phyloP scores from a whole-genome alignment of 2,888 invertebrate species.

The Oligia strigilis region DNA sequence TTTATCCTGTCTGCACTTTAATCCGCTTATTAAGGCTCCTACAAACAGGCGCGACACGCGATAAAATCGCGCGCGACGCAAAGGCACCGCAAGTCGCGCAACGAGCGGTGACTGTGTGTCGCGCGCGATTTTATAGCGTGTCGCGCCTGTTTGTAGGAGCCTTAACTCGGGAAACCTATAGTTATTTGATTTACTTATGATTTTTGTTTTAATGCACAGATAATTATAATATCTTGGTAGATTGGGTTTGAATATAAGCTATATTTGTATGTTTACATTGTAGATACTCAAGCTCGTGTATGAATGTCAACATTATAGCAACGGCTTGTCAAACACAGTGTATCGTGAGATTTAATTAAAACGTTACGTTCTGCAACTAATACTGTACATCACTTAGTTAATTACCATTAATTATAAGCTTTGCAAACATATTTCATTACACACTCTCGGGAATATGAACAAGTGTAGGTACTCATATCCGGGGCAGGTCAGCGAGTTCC shows the following conservation, averaged over 20 bases:
- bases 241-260: not conserved
- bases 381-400: constrained; percentile 4
- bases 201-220: not conserved
- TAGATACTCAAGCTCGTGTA: not conserved
- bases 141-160: no score
- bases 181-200: not conserved
- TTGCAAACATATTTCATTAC: constrained; percentile 7
- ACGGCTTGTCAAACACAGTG: constrained; percentile 30
- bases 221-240: not conserved
- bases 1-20: not conserved
- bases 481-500: not conserved
- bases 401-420: constrained; percentile 6
- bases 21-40: no score
- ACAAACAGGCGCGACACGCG: no score
- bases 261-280: not conserved
- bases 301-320: constrained; percentile 25
- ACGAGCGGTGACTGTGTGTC: no score
- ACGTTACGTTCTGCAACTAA: constrained; percentile 20
- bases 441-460: not conserved
- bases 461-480: not conserved
- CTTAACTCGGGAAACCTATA: no score
- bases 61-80: no score
- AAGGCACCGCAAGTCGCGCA: no score
- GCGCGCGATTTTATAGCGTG: no score
- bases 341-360: constrained; percentile 40